Evolutionary conservation across 2,888 invertebrate species (phyloP).

Genomic region (Drepana falcataria): DNA sequence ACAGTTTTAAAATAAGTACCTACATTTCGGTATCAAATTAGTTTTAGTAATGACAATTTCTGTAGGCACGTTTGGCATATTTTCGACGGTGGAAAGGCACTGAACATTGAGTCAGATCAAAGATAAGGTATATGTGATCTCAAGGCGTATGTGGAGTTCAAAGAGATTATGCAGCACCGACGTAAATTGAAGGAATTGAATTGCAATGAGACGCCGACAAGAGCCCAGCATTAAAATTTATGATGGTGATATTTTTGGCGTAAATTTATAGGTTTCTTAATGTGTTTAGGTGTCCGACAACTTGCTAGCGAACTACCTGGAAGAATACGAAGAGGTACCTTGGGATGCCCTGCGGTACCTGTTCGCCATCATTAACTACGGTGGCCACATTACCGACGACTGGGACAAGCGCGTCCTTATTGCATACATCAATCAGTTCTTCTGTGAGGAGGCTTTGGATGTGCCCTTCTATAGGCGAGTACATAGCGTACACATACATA

Average conservation of each 20-base stretch:
- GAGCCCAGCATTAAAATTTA: too few species aligned
- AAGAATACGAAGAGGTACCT: constrained; percentile 92
- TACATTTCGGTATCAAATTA: too few species aligned
- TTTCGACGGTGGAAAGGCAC: too few species aligned
- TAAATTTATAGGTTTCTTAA: background rate
- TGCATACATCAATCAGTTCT: constrained; percentile 91
- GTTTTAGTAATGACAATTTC: too few species aligned
- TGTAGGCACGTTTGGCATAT: too few species aligned
- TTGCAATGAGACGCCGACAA: too few species aligned
- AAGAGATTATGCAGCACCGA: too few species aligned
- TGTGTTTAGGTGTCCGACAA: constrained; percentile 85
- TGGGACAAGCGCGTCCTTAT: constrained; percentile 85
- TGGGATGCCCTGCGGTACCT: constrained; percentile 94
- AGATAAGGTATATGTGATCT: too few species aligned
- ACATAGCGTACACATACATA: background rate
- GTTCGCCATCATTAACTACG: constrained; percentile 93
- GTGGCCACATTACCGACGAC: constrained; percentile 89
- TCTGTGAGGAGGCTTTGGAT: constrained; percentile 84
- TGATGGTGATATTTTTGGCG: background rate
- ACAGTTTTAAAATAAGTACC: too few species aligned
- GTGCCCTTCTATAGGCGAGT: constrained; percentile 81
- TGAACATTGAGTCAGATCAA: too few species aligned
- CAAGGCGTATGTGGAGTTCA: too few species aligned
- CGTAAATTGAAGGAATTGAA: too few species aligned
- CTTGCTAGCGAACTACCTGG: constrained; percentile 88